Conservation (phyloP, 2,797 vertebrate species). For the Craterocephalus amniculus region DNA sequence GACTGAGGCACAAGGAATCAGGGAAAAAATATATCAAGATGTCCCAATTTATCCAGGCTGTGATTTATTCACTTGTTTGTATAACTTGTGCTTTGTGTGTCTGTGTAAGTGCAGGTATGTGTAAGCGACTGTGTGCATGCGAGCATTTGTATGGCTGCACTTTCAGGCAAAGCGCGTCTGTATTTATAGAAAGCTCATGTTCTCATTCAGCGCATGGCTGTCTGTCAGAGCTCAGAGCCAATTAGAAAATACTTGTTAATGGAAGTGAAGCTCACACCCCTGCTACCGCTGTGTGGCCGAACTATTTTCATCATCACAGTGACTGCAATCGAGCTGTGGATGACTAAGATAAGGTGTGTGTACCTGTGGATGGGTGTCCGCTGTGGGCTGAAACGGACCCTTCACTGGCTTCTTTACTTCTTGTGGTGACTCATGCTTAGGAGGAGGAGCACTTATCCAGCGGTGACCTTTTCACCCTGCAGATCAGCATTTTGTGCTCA, state of each 20-base stretch:
- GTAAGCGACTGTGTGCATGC: neutral
- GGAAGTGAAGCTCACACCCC: slow-evolving; percentile 37
- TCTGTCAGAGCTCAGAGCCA: slow-evolving; percentile 74
- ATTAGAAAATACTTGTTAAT: slow-evolving; percentile 80
- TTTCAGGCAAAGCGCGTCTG: slow-evolving; percentile 39
- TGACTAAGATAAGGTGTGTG: slow-evolving; percentile 58
- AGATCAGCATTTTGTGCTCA: slow-evolving; percentile 26
- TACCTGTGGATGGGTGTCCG: slow-evolving; percentile 46
- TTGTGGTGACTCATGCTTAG: slow-evolving; percentile 47
- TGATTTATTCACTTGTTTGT: slow-evolving; percentile 73
- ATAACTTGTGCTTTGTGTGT: slow-evolving; percentile 37
- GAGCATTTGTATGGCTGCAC: slow-evolving; percentile 18
- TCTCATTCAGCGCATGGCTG: slow-evolving; percentile 49
- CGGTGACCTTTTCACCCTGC: slow-evolving; percentile 51
- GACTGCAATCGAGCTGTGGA: slow-evolving; percentile 36
- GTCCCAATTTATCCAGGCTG: slow-evolving; percentile 61
- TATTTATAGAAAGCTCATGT: slow-evolving; percentile 76
- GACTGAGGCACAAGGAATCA: slow-evolving; percentile 47
- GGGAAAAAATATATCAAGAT: slow-evolving; percentile 47
- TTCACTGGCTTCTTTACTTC: slow-evolving; percentile 27
- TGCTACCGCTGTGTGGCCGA: slow-evolving; percentile 8
- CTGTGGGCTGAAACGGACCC: slow-evolving; percentile 21
- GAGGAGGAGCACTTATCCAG: slow-evolving; percentile 23
- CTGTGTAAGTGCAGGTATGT: slow-evolving; percentile 31
- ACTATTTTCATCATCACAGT: slow-evolving; percentile 52